Percentiles rank a stretch among this genome's conserved stretches.
Evolutionary conservation across 1,140 invertebrate genomes (phyloP).

Genomic region (Diploscapter pachys): DNA sequence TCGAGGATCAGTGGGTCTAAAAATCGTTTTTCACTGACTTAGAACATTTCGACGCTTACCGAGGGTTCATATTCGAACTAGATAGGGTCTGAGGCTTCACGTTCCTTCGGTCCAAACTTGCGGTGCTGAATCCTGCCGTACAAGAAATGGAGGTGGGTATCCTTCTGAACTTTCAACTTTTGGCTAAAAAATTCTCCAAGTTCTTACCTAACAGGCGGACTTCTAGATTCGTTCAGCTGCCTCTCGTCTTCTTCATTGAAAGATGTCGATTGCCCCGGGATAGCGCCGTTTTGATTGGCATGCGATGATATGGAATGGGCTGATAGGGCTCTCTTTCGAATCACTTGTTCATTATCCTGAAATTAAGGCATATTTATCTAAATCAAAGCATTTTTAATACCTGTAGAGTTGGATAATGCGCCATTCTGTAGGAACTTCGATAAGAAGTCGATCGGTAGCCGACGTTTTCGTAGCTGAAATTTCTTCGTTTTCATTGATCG

Average conservation of each 20-base stretch:
- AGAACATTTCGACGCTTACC: slow-evolving; percentile 1
- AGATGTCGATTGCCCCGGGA: slow-evolving; percentile 3
- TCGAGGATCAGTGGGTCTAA: neutral
- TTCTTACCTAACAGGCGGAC: slow-evolving; percentile 5
- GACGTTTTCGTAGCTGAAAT: slow-evolving; percentile 54
- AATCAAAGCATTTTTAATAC: slow-evolving; percentile 15
- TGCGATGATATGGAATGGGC: slow-evolving; percentile 16
- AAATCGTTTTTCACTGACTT: neutral
- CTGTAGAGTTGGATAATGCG: slow-evolving; percentile 54
- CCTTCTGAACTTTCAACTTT: slow-evolving; percentile 4
- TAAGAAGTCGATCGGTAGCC: slow-evolving; percentile 51
- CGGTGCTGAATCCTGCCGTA: slow-evolving; percentile 19
- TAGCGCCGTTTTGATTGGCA: slow-evolving; percentile 2
- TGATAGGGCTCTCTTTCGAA: slow-evolving; percentile 27
- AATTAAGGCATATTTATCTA: neutral
- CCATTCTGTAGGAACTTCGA: slow-evolving; percentile 52
- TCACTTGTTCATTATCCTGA: slow-evolving; percentile 8
- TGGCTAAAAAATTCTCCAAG: slow-evolving; percentile 6
- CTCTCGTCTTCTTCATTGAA: neutral
- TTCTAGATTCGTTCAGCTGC: slow-evolving; percentile 11
- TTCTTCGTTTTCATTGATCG: neutral
- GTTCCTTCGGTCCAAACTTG: slow-evolving; percentile 9
- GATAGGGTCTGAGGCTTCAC: neutral
- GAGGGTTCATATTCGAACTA: neutral
- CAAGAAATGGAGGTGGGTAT: slow-evolving; percentile 21